These are phyloP conservation scores for Hormiphora californensis DNA, from an alignment of 37 sponge, comb jelly and placozoan genomes.

Conservation along the genomic window DNA sequence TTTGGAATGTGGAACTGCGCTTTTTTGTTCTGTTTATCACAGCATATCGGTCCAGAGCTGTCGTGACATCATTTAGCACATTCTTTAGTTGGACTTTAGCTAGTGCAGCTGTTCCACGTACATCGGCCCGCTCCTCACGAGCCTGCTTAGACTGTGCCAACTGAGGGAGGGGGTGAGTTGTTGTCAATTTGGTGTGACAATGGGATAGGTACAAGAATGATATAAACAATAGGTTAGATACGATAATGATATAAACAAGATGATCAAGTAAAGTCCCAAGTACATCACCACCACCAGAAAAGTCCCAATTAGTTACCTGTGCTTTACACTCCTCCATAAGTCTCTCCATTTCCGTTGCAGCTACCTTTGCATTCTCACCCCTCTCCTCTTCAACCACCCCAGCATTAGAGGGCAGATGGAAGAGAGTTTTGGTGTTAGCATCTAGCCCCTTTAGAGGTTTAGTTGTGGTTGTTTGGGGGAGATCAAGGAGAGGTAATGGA, in stretches of 20 bases:
- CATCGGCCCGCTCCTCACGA: slow-evolving; percentile 43
- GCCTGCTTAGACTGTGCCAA: slow-evolving; percentile 9
- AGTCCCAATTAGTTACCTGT: neutral
- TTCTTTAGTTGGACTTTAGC: slow-evolving; percentile 29
- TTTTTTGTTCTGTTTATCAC: slow-evolving; percentile 1
- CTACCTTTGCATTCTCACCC: neutral
- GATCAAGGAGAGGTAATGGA: neutral
- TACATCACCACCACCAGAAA: neutral
- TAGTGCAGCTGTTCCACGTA: slow-evolving; percentile 23
- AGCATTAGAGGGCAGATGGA: neutral
- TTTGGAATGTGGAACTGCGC: neutral
- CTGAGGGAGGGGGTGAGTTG: neutral
- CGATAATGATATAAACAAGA: neutral
- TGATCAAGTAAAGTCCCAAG: neutral
- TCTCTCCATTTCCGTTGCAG: neutral
- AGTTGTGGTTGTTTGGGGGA: neutral
- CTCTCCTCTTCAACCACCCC: slow-evolving; percentile 15
- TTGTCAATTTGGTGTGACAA: neutral
- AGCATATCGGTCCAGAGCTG: neutral
- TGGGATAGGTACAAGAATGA: no score
- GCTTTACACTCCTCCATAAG: neutral
- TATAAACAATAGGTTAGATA: no score
- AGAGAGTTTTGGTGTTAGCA: slow-evolving; percentile 30
- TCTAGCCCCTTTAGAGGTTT: neutral
- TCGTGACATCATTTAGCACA: slow-evolving; percentile 17